Evolutionary conservation across 92 coral and sea anemone species (phyloP).

Genomic region (Umimayanthus chanpuru): DNA sequence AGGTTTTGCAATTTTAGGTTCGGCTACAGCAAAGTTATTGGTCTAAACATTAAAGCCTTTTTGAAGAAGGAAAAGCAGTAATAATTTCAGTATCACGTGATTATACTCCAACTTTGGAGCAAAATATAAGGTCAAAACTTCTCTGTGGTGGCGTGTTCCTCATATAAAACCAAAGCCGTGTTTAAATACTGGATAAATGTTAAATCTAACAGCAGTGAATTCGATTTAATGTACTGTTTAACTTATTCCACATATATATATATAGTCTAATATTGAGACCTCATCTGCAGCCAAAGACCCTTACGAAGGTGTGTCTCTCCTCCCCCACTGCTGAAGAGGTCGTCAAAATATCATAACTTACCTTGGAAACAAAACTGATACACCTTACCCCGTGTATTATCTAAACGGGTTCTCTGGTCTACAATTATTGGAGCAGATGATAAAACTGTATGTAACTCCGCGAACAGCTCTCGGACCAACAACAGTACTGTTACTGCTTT

Average conservation of each 20-base stretch:
- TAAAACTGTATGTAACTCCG: background rate
- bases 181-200: background rate
- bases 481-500: background rate
- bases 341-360: slow-evolving; percentile 35
- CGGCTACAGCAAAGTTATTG: background rate
- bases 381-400: background rate
- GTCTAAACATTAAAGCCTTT: background rate
- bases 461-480: background rate
- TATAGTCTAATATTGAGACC: slow-evolving; percentile 6
- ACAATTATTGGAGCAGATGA: background rate
- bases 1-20: background rate
- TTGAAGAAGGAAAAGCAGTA: background rate
- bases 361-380: slow-evolving; percentile 9
- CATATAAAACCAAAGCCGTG: background rate
- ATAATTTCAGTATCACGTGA: background rate
- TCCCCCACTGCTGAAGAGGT: slow-evolving; percentile 39
- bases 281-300: slow-evolving; percentile 19
- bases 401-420: background rate
- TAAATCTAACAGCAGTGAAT: background rate
- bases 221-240: background rate
- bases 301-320: slow-evolving; percentile 22
- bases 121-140: background rate
- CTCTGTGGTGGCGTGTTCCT: background rate
- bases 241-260: background rate
- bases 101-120: background rate